Evolutionary conservation across 2,797 vertebrate genomes (phyloP).

Genomic region (Sebastes itinus): DNA sequence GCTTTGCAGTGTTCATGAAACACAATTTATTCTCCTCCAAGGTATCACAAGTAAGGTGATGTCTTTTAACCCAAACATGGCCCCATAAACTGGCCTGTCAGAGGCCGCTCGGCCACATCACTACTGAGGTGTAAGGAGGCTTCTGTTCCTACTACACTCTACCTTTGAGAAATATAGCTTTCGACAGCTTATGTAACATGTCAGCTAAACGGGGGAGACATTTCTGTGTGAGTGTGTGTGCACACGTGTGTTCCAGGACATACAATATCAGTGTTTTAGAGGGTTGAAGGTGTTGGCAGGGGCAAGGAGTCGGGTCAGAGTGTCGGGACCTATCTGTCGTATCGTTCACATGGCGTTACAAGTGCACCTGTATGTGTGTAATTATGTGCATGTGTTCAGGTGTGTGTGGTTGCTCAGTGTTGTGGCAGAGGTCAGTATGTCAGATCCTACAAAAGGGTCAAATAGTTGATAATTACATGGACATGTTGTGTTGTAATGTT

Average conservation of each 20-base stretch:
- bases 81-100: slow-evolving; percentile 36
- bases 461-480: neutral
- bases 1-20: neutral
- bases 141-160: slow-evolving; percentile 34
- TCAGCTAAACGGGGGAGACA: slow-evolving; percentile 66
- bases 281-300: slow-evolving; percentile 62
- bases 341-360: neutral
- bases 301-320: slow-evolving; percentile 54
- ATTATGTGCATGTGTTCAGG: neutral
- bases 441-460: slow-evolving; percentile 40
- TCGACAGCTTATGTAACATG: slow-evolving; percentile 73
- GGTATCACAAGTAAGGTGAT: neutral
- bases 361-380: neutral
- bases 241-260: slow-evolving; percentile 47
- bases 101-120: slow-evolving; percentile 22
- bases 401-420: neutral
- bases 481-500: neutral
- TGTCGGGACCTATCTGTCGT: slow-evolving; percentile 60
- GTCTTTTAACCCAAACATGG: slow-evolving; percentile 40
- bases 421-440: slow-evolving; percentile 43
- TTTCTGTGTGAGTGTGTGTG: slow-evolving; percentile 16
- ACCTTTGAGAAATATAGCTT: slow-evolving; percentile 54
- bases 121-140: slow-evolving; percentile 42
- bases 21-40: neutral
- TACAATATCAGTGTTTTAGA: slow-evolving; percentile 50